Base-by-base conservation (phyloP, 2,113 vertebrate genomes). In the Neogobius melanostomus region DNA sequence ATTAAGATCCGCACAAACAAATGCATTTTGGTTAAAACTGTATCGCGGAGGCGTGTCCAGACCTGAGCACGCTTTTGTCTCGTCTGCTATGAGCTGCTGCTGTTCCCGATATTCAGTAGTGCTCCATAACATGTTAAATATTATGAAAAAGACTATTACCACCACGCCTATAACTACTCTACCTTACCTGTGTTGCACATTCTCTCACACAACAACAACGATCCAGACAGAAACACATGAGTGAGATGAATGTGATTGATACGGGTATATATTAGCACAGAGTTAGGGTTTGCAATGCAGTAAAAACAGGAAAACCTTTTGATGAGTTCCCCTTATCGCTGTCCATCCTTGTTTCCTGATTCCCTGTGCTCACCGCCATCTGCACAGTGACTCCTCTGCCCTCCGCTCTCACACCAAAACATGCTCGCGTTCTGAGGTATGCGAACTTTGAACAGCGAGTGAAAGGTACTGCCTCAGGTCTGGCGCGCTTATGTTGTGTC, bases 261-360 rank as follows among this genome's bases (percentile, higher is more conserved):
- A 56, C 65, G 15, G 68, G 66, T 48, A 63, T 2, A 57, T 60
- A 46, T 65, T 66, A 15, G 15, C 8, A 7, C 21, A 59, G 45
- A 16, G 68, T 75, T 71, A 64, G 80, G 80, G 70, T 66, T 87
- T 44, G 64, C 66, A 56, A 48, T 42, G 43, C 11, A 50, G 71
- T 88, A 81, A 92, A 92, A 93, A 93, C 91, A 93, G 92, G 92
- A 93, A 91, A 88, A 82, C 82, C 82, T 76, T 36, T 76, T 52
- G 88, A 88, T 84, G 88, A 75, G 77, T 83, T 85, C 82, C 72
- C 75, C 78, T 88, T 93, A 92, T 92, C 92, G 85, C 82, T 91
- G 88, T 86, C 84, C 81, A 45, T 81, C 79, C 87, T 82, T 79
- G 81, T 85, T 93, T 94, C 93, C 93, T 92, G 92, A 45, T 74